Evolutionary conservation across 2,888 invertebrate genomes (phyloP).

Genomic region (Eristalinus aeneus): DNA sequence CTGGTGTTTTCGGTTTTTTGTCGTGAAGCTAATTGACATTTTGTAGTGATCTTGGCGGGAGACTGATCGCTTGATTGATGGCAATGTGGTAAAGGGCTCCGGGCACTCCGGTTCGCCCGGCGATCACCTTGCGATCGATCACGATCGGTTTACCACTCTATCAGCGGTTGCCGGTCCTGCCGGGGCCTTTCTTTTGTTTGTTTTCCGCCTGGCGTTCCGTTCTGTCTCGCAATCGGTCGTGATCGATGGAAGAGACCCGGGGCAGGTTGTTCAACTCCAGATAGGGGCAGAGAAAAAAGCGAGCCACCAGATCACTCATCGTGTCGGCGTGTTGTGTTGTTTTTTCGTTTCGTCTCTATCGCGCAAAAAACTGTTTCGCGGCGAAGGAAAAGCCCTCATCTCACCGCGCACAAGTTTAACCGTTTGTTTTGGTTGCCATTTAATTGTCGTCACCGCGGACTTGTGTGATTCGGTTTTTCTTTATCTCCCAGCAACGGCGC

Average conservation of each 20-base stretch:
- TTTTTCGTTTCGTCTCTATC: constrained; percentile 3
- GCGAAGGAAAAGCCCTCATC: constrained; percentile 3
- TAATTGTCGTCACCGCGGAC: constrained; percentile 16
- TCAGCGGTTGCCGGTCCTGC: constrained; percentile 24
- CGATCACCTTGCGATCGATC: constrained; percentile 45
- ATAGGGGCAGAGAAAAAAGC: constrained; percentile 42
- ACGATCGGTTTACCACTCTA: constrained; percentile 40
- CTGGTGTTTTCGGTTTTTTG: constrained; percentile 1
- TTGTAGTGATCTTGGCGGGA: neutral
- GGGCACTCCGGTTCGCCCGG: constrained; percentile 39
- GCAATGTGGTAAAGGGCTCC: neutral
- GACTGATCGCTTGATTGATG: constrained; percentile 15
- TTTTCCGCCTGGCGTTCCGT: constrained; percentile 19
- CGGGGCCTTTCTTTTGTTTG: constrained; percentile 30
- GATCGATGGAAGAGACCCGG: constrained; percentile 4
- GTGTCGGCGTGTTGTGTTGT: constrained; percentile 12
- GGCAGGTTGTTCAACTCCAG: constrained; percentile 53
- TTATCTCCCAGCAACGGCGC: neutral
- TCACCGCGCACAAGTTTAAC: constrained; percentile 18
- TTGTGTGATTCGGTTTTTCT: constrained; percentile 8
- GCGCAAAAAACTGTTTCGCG: neutral
- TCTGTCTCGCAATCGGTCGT: constrained; percentile 1
- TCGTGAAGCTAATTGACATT: neutral
- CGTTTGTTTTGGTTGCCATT: constrained; percentile 58
- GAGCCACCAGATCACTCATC: constrained; percentile 1